Evolutionary conservation across 2,888 invertebrate genomes (phyloP).

Genomic region (Omphaloscelis lunosa): DNA sequence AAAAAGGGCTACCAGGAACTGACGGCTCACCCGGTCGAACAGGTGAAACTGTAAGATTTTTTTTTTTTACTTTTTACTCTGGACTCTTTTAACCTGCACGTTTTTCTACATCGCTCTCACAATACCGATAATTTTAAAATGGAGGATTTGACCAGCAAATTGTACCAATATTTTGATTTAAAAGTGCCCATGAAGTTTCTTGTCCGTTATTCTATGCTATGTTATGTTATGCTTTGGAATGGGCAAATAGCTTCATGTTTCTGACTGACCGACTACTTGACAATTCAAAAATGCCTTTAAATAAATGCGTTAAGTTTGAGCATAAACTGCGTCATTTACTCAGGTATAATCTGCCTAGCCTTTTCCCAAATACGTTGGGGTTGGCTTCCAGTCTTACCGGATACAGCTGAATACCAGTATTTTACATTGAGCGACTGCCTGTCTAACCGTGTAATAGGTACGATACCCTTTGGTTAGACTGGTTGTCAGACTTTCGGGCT

Average conservation of each 20-base stretch:
- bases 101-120: not conserved
- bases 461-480: too few relatives aligned
- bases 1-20: constrained; percentile 85
- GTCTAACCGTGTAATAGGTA: too few relatives aligned
- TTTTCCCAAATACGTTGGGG: too few relatives aligned
- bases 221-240: not conserved
- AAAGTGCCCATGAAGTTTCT: not conserved
- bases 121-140: not conserved
- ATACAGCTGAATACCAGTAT: too few relatives aligned
- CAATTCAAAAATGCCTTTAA: not conserved
- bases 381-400: too few relatives aligned
- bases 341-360: not conserved
- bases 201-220: not conserved
- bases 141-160: not conserved
- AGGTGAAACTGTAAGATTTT: constrained; percentile 63
- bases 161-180: not conserved
- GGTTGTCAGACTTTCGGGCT: too few relatives aligned
- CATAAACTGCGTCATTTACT: not conserved
- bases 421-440: too few relatives aligned
- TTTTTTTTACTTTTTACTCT: too few relatives aligned
- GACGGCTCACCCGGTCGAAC: constrained; percentile 71
- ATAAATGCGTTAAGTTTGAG: not conserved
- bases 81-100: not conserved
- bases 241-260: not conserved
- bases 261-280: too few relatives aligned